A percentile compares a stretch with the other conserved stretches of the same genome.
Conservation (phyloP, 2,113 vertebrate genomes). For the Pantherophis guttatus region DNA sequence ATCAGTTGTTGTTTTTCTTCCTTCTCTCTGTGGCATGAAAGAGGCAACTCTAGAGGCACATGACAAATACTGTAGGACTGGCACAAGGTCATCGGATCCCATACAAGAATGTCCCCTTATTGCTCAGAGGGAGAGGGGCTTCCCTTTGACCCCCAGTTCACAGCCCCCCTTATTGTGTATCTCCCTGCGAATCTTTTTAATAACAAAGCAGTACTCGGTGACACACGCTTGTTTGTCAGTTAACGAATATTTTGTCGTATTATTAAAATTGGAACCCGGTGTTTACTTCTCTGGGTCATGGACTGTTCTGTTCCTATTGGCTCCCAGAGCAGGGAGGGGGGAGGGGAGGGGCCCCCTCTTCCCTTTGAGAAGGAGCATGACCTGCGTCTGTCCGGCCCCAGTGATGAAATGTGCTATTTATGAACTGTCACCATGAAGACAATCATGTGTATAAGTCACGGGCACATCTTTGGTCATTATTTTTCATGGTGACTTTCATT, state of each 20-base stretch:
- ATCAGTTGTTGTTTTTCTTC: not conserved
- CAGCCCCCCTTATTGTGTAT: not conserved
- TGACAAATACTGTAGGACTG: not conserved
- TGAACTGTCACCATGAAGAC: conserved; percentile 57
- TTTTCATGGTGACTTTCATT: conserved; percentile 46
- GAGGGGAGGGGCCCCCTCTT: conserved; percentile 6
- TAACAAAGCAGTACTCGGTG: conserved; percentile 31
- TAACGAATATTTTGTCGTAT: conserved; percentile 40
- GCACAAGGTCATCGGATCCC: not conserved
- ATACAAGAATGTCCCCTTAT: not conserved
- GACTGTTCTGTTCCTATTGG: conserved; percentile 48
- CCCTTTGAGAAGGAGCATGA: conserved; percentile 58
- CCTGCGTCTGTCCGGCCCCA: conserved; percentile 37
- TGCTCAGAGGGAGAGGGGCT: rapidly evolving
- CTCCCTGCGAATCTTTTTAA: not conserved
- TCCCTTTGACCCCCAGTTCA: rapidly evolving
- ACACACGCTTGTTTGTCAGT: conserved; percentile 25
- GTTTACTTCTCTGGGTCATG: conserved; percentile 38
- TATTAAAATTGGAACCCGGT: conserved; percentile 24
- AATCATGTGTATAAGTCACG: conserved; percentile 49
- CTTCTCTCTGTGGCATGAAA: too few species aligned
- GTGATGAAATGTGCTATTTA: conserved; percentile 84
- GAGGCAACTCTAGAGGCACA: not conserved
- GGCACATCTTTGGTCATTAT: conserved; percentile 18
- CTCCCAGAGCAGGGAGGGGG: conserved; percentile 38